Evolutionary conservation across 2,888 invertebrate genomes (phyloP).

Genomic region (Tanytarsus gracilentus): DNA sequence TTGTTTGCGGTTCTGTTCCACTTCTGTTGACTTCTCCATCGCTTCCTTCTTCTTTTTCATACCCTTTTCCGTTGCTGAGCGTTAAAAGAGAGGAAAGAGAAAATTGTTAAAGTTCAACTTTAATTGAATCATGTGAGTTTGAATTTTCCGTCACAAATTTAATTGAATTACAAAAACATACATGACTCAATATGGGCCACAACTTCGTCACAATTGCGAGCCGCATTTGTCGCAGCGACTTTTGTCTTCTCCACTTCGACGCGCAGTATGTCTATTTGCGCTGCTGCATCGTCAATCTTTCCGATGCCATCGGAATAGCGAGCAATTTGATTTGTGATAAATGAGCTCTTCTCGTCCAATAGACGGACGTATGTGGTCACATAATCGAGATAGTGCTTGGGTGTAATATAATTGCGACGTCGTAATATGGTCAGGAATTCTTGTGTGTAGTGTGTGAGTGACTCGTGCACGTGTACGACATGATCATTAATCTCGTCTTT

Average conservation of each 20-base stretch:
- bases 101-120: not conserved
- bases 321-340: conserved; percentile 38
- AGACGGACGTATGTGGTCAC: conserved; percentile 69
- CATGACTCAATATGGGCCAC: conserved; percentile 64
- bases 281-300: conserved; percentile 74
- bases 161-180: conserved; percentile 32
- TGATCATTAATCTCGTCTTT: conserved; percentile 67
- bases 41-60: conserved; percentile 71
- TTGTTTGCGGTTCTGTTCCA: conserved; percentile 69
- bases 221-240: conserved; percentile 71
- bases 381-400: conserved; percentile 84
- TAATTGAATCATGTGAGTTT: conserved; percentile 3
- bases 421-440: conserved; percentile 66
- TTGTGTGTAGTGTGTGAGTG: conserved; percentile 59
- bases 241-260: conserved; percentile 73
- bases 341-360: conserved; percentile 47
- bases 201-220: conserved; percentile 69
- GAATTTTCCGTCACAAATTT: not conserved
- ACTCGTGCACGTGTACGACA: conserved; percentile 76
- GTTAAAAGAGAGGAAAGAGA: not conserved
- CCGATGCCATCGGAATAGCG: conserved; percentile 40
- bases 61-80: conserved; percentile 57
- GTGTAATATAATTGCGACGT: conserved; percentile 79
- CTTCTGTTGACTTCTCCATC: conserved; percentile 68
- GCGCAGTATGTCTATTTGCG: conserved; percentile 70